These are phyloP conservation scores for Bothrops jararaca DNA, from an alignment of 2,113 vertebrate genomes.

Conservation along the genomic window DNA sequence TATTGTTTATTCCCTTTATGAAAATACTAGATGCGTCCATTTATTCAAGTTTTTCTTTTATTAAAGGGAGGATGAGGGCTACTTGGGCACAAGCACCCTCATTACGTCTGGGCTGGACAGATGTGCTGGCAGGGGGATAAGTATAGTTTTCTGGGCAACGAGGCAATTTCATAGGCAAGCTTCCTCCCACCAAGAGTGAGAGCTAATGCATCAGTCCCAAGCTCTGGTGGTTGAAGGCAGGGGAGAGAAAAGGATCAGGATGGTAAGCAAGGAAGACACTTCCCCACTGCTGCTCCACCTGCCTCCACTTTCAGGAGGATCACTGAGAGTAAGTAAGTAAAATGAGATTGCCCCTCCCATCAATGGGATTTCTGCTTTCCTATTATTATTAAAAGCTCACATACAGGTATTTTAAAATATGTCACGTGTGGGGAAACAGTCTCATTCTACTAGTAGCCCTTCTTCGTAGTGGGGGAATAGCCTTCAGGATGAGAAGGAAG, in stretches of 20 bases:
- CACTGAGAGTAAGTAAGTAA: background rate
- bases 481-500: background rate
- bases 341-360: background rate
- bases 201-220: background rate
- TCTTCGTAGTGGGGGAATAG: background rate
- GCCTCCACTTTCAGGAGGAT: background rate
- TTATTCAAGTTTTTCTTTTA: background rate
- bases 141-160: background rate
- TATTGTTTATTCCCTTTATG: background rate
- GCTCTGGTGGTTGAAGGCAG: background rate
- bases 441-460: background rate
- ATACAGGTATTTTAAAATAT: background rate
- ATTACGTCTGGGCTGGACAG: background rate
- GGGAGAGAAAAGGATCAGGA: background rate
- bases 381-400: background rate
- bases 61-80: background rate
- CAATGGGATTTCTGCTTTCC: background rate
- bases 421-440: background rate
- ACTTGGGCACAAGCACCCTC: background rate
- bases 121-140: background rate
- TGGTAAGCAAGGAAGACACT: background rate
- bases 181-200: background rate
- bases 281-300: background rate
- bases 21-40: background rate
- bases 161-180: background rate